phyloP scores from a whole-genome alignment of 2,888 invertebrate species.

The Meandrusa payeni region DNA sequence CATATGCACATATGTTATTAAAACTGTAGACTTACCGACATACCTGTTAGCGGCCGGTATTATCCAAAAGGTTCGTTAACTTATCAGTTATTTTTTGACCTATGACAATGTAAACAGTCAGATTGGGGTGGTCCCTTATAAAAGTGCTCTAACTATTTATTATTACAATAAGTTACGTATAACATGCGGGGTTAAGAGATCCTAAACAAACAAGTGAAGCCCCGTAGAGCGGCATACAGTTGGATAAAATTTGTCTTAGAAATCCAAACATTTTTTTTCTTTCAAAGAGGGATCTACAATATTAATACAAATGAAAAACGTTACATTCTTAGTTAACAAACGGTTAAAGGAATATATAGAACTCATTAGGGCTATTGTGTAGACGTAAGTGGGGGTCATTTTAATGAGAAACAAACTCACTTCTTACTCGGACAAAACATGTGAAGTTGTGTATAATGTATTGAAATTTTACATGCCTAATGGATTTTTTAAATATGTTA shows the following conservation, averaged over 20 bases:
- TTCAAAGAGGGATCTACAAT: conserved; percentile 1
- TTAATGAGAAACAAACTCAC: conserved; percentile 9
- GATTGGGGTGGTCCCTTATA: conserved; percentile 20
- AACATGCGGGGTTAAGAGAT: conserved; percentile 24
- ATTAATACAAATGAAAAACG: conserved; percentile 20
- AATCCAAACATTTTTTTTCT: conserved; percentile 19
- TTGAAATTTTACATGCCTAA: too few species aligned
- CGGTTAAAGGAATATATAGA: background rate
- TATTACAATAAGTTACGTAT: conserved; percentile 23
- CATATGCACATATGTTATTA: too few species aligned
- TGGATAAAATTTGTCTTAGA: conserved; percentile 18
- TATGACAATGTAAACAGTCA: conserved; percentile 3
- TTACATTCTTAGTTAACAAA: conserved; percentile 5
- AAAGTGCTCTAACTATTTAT: conserved; percentile 21
- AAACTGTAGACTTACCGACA: background rate
- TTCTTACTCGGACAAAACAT: background rate
- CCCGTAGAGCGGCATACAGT: conserved; percentile 12
- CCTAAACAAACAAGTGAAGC: conserved; percentile 33
- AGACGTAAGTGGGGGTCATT: conserved; percentile 1
- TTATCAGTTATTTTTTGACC: too few species aligned
- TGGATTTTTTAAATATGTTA: too few species aligned
- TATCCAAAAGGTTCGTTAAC: too few species aligned
- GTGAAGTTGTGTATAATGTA: too few species aligned
- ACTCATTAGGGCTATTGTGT: conserved; percentile 12
- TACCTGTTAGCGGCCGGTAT: too few species aligned